phyloP scores from a whole-genome alignment of 2,888 invertebrate species.

The Drosophila imparisetae region DNA sequence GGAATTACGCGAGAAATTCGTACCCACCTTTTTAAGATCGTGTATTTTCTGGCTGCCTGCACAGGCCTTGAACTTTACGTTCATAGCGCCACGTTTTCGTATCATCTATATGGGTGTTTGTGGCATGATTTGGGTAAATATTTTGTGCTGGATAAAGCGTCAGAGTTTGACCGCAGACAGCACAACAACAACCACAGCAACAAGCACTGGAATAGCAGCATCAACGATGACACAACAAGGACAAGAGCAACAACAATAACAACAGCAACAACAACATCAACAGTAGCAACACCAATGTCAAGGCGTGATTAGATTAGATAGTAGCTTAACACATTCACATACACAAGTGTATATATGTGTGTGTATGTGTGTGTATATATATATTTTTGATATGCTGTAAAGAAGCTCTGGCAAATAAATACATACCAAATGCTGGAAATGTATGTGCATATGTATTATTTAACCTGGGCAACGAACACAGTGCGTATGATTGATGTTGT shows the following conservation, averaged over 20 bases:
- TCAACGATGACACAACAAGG: conserved; percentile 1
- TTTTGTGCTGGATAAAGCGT: conserved; percentile 92
- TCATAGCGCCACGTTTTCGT: conserved; percentile 89
- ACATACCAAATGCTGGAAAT: conserved; percentile 38
- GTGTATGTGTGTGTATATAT: not conserved
- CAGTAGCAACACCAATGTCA: conserved; percentile 15
- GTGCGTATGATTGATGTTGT: conserved; percentile 78
- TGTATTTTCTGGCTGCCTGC: conserved; percentile 94
- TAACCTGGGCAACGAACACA: conserved; percentile 62
- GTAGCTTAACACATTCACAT: conserved; percentile 39
- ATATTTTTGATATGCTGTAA: conserved; percentile 51
- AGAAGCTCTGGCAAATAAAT: conserved; percentile 64
- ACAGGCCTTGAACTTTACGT: conserved; percentile 91
- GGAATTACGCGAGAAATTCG: conserved; percentile 90
- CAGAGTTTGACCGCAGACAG: conserved; percentile 72
- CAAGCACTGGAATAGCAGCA: conserved; percentile 2
- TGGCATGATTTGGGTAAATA: conserved; percentile 93
- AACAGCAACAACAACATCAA: conserved; percentile 15
- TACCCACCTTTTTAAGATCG: conserved; percentile 90
- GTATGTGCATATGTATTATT: conserved; percentile 45
- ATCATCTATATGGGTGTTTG: conserved; percentile 92
- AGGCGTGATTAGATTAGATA: conserved; percentile 50
- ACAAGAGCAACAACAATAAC: not conserved
- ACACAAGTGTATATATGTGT: conserved; percentile 9
- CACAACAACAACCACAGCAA: not conserved